Evolutionary conservation across 2,888 invertebrate species (phyloP), one percentile per base, ranked within the genome.

Genomic region (Drosophila multiciliata): DNA sequence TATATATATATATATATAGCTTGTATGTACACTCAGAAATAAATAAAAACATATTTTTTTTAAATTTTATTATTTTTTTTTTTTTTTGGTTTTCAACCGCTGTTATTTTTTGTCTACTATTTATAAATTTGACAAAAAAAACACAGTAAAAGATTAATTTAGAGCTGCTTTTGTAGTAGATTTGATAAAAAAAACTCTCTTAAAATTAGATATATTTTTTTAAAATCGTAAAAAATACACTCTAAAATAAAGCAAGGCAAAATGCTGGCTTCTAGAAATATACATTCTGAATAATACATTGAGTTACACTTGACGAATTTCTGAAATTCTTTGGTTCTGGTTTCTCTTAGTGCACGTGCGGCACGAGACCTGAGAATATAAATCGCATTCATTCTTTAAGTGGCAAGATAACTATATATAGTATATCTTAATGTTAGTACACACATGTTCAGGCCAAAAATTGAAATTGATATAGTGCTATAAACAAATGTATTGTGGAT

Each of bases 361-460:
- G 65, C 45, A 57, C 52, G 49, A 52, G 42, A 66, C 66, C 35
- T 12, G 17, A 26, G 1, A 33, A 35, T 23, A 45, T 15, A 15
- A 15, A 45, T 23, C 23, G 26, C 20, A 20, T 20, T 7, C 7
- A 7, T 20, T 45, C 12, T 20, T 20, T 45, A 12, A 12, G 12
- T 20, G 20, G 12, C 7, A 45, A 45, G 45, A 20, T 3, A 45
- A 12, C 20, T 45, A 45, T 7, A 20, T 20, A 9, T 17, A 26
- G n/a, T n/a, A 40, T 40, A n/a, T 3, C 40, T 29, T 29, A 29
- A 29, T 26, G 26, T 26, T 9, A 17, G 9, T 49, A 17, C 26
- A 6, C 26, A 45, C 17, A 11, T 49, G 8, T 49, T 26, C 5
- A 49, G 17, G 17, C 17, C 26, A 23, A 26, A 26, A 17, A 23